Evolutionary conservation across 2,888 invertebrate species (phyloP), one percentile per base, ranked within the genome.

Genomic region (Dendrolimus pini): DNA sequence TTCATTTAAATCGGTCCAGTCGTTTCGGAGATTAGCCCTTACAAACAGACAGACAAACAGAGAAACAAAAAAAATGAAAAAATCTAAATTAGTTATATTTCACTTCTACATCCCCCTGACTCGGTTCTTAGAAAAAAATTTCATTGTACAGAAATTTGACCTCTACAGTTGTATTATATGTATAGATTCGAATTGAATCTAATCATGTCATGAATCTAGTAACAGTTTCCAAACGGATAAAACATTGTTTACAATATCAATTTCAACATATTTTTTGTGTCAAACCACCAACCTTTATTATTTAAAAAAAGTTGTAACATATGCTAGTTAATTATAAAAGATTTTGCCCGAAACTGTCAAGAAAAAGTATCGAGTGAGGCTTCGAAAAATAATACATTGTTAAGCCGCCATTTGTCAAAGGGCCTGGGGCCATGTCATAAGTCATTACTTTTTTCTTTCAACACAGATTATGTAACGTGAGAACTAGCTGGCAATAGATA

Each of bases 401-500:
- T 61, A 61, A 62, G 60, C 57, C 59, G 62, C 61, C 63, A 68
- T 66, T 59, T 55, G 54, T 55, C 12, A 55, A 56, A 66, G 63
- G 59, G 59, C 58, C 30, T 30, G 30, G 30, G 30, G 3, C 61
- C 64, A 62, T 69, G 68, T 68, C 67, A 68, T 61, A 64, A 57
- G 58, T 47, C 47, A 47, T 47, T 60, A 64, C 66, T 65, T 63
- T 66, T 56, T 60, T 56, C 58, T 56, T 55, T 65, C 70, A 70
- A 69, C 66, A 65, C 63, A 47, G 47, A 47, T 47, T 47, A 47
- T 68, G 78, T 74, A 85, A 85, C 70, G 63, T 67, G 83, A 85
- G 77, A 82, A 71, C 69, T 71, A 70, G 71, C 77, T 74, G 68
- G 74, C 74, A 76, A 75, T 73, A 71, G 74, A 77, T 65, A 78